Percentiles rank a stretch among this genome's conserved stretches.
These are phyloP conservation scores for Protonemura montana DNA, from an alignment of 2,888 invertebrate species.

Conservation along the genomic window DNA sequence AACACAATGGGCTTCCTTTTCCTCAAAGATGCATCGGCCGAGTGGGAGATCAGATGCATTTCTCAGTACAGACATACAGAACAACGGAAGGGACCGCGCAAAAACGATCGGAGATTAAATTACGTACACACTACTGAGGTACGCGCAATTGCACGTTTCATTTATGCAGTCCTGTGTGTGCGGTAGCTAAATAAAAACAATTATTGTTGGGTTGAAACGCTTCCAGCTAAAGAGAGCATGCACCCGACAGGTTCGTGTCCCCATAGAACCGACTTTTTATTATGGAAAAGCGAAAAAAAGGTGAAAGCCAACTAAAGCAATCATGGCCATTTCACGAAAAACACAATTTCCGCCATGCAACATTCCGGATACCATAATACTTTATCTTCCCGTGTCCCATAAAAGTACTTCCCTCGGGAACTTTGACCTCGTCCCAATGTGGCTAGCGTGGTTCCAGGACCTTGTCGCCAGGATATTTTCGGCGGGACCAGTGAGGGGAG, in stretches of 20 bases:
- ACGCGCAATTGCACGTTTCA: background rate
- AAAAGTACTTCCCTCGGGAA: background rate
- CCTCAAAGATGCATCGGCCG: conserved; percentile 9
- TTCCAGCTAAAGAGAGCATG: background rate
- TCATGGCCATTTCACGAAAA: background rate
- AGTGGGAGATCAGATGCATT: background rate
- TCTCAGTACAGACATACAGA: background rate
- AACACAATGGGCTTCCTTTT: conserved; percentile 5
- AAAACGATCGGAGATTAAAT: background rate
- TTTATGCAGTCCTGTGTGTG: background rate
- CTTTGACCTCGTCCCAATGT: background rate
- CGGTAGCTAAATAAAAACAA: too few species aligned
- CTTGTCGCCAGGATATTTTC: background rate
- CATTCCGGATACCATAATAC: background rate
- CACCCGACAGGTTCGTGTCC: background rate
- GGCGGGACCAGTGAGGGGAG: too few species aligned
- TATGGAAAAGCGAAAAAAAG: background rate
- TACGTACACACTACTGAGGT: background rate
- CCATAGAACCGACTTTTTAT: background rate
- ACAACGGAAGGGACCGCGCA: background rate
- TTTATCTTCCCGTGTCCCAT: background rate
- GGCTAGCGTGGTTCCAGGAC: background rate
- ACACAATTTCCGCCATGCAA: conserved; percentile 12
- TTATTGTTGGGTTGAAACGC: background rate
- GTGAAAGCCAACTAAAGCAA: background rate